Evolutionary conservation across 2,797 vertebrate species (phyloP).

Genomic region (Coregonus ussuriensis): DNA sequence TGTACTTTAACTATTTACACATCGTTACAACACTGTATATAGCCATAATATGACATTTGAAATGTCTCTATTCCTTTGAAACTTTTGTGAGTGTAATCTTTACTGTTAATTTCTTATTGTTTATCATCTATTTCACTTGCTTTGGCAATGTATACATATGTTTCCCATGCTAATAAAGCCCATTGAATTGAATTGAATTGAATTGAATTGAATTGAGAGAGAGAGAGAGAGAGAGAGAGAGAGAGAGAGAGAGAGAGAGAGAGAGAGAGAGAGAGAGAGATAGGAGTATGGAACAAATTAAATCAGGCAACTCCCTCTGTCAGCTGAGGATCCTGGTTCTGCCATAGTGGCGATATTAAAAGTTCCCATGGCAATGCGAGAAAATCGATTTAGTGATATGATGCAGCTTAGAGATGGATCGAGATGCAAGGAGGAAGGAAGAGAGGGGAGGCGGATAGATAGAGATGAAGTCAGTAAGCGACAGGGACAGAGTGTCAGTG

Average conservation of each 20-base stretch:
- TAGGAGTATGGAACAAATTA: neutral
- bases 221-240: too few species aligned
- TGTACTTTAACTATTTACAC: too few species aligned
- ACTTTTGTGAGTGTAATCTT: too few species aligned
- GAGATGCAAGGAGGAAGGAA: neutral
- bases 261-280: neutral
- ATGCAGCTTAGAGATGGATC: neutral
- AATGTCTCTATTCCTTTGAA: too few species aligned
- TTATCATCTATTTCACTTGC: too few species aligned
- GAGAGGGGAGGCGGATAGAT: neutral
- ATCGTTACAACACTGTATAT: too few species aligned
- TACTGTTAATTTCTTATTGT: too few species aligned
- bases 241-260: neutral
- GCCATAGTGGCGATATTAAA: neutral
- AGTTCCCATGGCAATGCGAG: neutral
- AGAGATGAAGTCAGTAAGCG: neutral
- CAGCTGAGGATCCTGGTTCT: neutral
- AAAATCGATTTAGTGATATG: neutral
- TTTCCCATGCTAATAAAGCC: too few species aligned
- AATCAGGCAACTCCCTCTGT: neutral
- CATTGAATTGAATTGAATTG: too few species aligned
- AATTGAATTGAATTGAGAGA: too few species aligned
- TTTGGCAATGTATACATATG: too few species aligned
- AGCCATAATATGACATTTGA: too few species aligned
- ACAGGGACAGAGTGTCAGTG: slow-evolving; percentile 7